Conservation (phyloP, 2,797 vertebrate species). For the Phylloscopus collybita region DNA sequence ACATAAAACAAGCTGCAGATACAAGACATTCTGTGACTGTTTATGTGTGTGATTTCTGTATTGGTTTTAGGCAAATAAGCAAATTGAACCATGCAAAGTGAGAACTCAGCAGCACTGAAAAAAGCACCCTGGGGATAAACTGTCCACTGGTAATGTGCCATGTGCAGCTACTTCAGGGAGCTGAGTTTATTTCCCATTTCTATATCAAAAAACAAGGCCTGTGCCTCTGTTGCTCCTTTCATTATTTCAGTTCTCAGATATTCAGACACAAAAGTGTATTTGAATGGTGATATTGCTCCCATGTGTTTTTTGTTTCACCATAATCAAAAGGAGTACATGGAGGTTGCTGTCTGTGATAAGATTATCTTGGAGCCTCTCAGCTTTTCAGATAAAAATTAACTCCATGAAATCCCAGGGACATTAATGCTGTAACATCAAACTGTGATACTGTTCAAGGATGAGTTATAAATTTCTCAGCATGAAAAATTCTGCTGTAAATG, state of each 20-base stretch:
- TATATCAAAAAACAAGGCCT: background rate
- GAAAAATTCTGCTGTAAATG: background rate
- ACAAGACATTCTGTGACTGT: background rate
- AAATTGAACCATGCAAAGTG: background rate
- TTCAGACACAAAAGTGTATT: background rate
- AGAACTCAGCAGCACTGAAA: background rate
- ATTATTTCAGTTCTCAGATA: background rate
- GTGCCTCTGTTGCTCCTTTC: background rate
- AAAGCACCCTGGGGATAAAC: background rate
- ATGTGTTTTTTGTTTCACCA: background rate
- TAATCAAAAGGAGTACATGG: background rate
- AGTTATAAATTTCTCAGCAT: background rate
- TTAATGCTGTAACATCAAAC: background rate
- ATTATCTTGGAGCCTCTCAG: background rate
- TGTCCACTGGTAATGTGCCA: background rate
- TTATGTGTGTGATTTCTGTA: background rate
- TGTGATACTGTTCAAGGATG: background rate
- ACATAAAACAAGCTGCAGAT: background rate
- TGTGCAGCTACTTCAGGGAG: background rate
- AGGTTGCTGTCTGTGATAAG: background rate
- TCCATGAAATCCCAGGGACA: background rate
- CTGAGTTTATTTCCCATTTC: background rate
- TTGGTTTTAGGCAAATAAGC: background rate
- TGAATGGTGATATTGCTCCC: background rate
- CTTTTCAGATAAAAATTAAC: constrained; percentile 4